phyloP scores from a whole-genome alignment of 2,797 vertebrate species.

The Sebastes minor region DNA sequence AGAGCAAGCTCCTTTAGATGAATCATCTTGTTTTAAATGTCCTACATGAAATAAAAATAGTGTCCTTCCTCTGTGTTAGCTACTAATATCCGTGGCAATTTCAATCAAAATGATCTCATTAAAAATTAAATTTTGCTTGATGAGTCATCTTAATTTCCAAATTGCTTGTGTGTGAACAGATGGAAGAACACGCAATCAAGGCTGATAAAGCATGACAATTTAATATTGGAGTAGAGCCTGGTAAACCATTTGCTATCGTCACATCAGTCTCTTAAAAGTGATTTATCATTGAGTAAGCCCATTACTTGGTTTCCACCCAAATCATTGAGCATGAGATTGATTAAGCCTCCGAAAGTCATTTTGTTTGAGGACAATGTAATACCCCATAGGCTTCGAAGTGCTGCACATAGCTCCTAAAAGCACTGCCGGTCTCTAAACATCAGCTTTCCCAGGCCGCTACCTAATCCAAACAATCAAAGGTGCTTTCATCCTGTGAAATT shows the following conservation, averaged over 20 bases:
- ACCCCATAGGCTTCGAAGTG: not conserved
- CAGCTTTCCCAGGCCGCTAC: not conserved
- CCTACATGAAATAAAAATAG: not conserved
- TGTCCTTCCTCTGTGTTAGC: not conserved
- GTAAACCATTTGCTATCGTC: constrained; percentile 29
- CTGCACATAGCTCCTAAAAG: not conserved
- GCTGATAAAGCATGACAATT: constrained; percentile 47
- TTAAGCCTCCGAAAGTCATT: constrained; percentile 22
- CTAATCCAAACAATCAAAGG: constrained; percentile 50
- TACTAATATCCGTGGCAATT: constrained; percentile 17
- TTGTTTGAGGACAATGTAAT: constrained; percentile 18
- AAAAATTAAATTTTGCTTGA: constrained; percentile 24
- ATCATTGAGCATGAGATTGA: constrained; percentile 45
- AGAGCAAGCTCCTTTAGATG: not conserved
- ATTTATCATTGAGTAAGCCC: constrained; percentile 37
- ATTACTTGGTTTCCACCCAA: constrained; percentile 52
- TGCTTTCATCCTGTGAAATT: constrained; percentile 51
- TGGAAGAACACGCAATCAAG: constrained; percentile 38
- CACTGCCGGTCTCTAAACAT: not conserved
- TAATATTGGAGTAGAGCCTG: constrained; percentile 33
- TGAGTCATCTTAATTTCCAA: constrained; percentile 29
- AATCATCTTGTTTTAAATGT: not conserved
- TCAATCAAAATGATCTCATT: constrained; percentile 22
- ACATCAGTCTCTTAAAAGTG: constrained; percentile 45
- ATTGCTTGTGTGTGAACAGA: constrained; percentile 41